These are phyloP conservation scores for Phallusia fumigata DNA, from an alignment of 23 tunicate genomes.

Conservation along the genomic window DNA sequence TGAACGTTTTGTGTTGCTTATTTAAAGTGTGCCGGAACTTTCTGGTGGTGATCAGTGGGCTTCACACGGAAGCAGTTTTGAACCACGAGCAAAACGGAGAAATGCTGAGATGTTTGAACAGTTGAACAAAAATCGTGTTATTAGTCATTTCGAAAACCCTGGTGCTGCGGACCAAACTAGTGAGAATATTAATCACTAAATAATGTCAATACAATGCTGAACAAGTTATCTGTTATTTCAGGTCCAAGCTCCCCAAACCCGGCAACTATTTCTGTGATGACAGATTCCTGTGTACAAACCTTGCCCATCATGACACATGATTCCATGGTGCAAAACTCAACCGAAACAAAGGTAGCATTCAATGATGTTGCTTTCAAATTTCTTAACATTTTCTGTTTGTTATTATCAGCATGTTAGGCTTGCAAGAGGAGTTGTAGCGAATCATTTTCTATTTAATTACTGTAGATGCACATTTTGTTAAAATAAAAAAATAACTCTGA, in stretches of 20 bases:
- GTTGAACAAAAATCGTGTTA: conserved; percentile 38
- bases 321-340: conserved; percentile 4
- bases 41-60: conserved; percentile 32
- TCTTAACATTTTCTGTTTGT: not conserved
- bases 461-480: no score
- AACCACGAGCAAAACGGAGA: conserved; percentile 19
- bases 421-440: no score
- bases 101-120: conserved; percentile 24
- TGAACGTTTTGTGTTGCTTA: no score
- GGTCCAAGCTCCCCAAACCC: not conserved
- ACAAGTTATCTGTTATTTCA: no score
- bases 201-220: no score
- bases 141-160: conserved; percentile 25
- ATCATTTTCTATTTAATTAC: no score
- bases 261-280: not conserved
- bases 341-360: conserved; percentile 31
- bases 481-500: no score
- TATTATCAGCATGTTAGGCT: no score
- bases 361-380: not conserved
- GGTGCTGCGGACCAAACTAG: not conserved
- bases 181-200: no score
- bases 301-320: not conserved
- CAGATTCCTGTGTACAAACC: conserved; percentile 17
- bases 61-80: conserved; percentile 40
- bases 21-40: no score